Conservation (phyloP, 2,113 vertebrate species). For the Tragelaphus imberbis region DNA sequence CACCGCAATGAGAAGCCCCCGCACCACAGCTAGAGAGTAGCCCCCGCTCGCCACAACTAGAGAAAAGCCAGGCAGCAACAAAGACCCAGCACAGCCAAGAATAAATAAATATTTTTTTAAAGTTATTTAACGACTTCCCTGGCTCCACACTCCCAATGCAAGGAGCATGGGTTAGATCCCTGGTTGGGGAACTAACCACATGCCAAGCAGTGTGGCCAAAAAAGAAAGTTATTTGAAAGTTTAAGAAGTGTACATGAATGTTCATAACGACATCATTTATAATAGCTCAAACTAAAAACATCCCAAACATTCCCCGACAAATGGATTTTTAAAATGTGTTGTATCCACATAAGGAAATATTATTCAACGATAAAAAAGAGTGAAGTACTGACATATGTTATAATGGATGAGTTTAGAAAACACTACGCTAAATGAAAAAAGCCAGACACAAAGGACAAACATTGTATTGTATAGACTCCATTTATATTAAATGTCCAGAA, state of each 20-base stretch:
- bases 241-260: neutral
- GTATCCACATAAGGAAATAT: neutral
- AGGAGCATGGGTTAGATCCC: neutral
- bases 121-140: neutral
- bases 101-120: neutral
- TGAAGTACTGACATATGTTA: fast-evolving
- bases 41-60: neutral
- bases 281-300: neutral
- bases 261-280: neutral
- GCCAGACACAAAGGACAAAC: neutral
- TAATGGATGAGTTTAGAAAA: neutral
- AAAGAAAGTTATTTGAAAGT: neutral
- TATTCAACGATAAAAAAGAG: neutral
- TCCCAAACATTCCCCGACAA: neutral
- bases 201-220: neutral
- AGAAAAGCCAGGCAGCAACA: neutral
- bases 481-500: neutral
- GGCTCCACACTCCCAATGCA: neutral
- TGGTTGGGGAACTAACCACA: neutral
- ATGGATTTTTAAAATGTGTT: neutral
- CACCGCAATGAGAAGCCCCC: neutral
- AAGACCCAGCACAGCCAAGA: neutral
- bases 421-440: neutral
- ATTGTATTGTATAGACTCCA: neutral
- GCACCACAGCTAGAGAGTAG: neutral